These are phyloP conservation scores for Pristionchus exspectatus DNA, from an alignment of 2,888 invertebrate species.

Conservation along the genomic window DNA sequence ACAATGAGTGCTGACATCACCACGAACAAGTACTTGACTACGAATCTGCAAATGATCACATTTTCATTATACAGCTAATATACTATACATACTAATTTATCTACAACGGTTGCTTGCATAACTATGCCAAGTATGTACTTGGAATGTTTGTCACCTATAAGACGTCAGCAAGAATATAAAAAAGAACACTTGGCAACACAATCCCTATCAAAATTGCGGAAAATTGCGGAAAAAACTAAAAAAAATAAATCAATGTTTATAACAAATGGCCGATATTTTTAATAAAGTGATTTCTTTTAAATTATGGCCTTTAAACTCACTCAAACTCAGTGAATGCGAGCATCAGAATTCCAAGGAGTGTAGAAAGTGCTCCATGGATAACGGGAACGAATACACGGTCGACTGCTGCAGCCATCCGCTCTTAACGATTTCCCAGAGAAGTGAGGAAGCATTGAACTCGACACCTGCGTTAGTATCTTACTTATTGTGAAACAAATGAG, in stretches of 20 bases:
- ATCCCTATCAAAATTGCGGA: too few relatives aligned
- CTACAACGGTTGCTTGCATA: too few relatives aligned
- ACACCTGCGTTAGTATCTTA: slow-evolving; percentile 82
- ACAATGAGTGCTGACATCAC: slow-evolving; percentile 89
- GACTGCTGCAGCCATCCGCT: slow-evolving; percentile 88
- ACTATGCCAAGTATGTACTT: too few relatives aligned
- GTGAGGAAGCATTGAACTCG: slow-evolving; percentile 93
- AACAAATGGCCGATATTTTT: too few relatives aligned
- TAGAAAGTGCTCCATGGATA: slow-evolving; percentile 91
- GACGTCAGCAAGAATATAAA: too few relatives aligned
- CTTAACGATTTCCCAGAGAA: slow-evolving; percentile 88
- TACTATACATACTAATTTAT: neutral
- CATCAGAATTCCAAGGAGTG: slow-evolving; percentile 91
- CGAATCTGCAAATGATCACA: slow-evolving; percentile 64
- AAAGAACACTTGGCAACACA: too few relatives aligned
- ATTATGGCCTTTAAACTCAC: slow-evolving; percentile 81
- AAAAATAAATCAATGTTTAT: too few relatives aligned
- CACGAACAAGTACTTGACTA: slow-evolving; percentile 89
- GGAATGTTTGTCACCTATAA: too few relatives aligned
- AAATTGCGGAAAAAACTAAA: too few relatives aligned
- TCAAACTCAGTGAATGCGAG: slow-evolving; percentile 93
- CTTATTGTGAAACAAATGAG: too few relatives aligned
- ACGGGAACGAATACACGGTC: slow-evolving; percentile 91
- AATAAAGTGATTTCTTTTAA: too few relatives aligned
- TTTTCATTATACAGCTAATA: neutral